A percentile compares a stretch with the other conserved stretches of the same genome.
Evolutionary conservation across 2,113 vertebrate species (phyloP).

Genomic region (Seriola dumerili): DNA sequence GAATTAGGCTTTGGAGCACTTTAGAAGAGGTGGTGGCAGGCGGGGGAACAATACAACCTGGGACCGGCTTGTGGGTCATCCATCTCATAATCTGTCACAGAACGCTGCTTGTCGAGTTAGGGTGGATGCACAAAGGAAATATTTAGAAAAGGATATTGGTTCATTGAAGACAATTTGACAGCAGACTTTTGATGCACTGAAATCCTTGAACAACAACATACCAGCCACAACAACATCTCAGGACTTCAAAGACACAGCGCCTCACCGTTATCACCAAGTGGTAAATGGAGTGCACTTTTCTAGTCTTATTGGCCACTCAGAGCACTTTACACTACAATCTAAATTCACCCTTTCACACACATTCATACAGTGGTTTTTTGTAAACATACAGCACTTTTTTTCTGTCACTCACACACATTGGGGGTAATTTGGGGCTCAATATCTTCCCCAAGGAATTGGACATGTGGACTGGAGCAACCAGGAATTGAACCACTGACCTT

Average conservation of each 20-base stretch:
- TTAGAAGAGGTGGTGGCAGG: constrained; percentile 70
- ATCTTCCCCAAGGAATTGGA: too few relatives aligned
- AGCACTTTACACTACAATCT: too few relatives aligned
- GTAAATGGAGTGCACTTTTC: too few relatives aligned
- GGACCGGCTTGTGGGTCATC: constrained; percentile 76
- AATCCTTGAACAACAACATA: background rate
- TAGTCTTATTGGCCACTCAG: too few relatives aligned
- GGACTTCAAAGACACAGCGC: background rate
- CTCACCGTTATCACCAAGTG: background rate
- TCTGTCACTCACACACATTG: too few relatives aligned
- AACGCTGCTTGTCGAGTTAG: constrained; percentile 45
- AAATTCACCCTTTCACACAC: too few relatives aligned
- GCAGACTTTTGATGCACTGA: background rate
- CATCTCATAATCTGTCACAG: constrained; percentile 68
- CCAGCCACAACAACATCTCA: background rate
- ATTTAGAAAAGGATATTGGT: constrained; percentile 47
- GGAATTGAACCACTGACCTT: too few relatives aligned
- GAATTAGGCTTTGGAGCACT: constrained; percentile 76
- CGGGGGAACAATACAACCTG: constrained; percentile 75
- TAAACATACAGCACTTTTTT: too few relatives aligned
- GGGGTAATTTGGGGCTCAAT: too few relatives aligned
- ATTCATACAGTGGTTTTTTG: too few relatives aligned
- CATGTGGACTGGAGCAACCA: too few relatives aligned
- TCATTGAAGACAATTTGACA: constrained; percentile 51
- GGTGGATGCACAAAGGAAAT: constrained; percentile 60